Base-by-base conservation (phyloP, 2,113 vertebrate genomes). In the Sceloporus tristichus region DNA sequence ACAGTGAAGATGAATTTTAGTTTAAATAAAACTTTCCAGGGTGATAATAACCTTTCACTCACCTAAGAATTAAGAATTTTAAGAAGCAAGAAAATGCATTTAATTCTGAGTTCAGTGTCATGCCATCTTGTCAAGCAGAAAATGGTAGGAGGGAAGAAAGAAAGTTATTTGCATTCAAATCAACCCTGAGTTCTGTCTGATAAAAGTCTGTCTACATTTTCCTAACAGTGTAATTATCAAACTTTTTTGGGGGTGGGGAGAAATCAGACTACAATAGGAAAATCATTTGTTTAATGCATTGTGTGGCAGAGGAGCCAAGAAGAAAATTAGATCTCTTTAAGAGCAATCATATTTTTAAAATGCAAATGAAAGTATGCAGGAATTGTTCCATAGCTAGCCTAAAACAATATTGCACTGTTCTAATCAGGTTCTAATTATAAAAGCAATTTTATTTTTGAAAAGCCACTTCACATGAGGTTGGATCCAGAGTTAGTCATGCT, bases 41-140 rank as follows among this genome's bases (percentile, higher is more conserved):
- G 23, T 84, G 85, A 85, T 65, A 87, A 89, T 81, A 89, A 78
- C 75, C 29, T 48, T 89, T 65, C 68, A 70, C 42, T n/a, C 16
- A 80, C 42, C 74, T 74, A 85, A 53, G n/a, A 87, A 59, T 80
- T 38, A 89, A 3, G 34, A 27, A 54, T 76, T 88, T 85, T 88
- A 88, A 71, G 70, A 84, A 80, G 85, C 38, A 70, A 38, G 54
- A 48, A 62, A 34, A 65, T 71, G 40, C 48, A 86, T 77, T 90
- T 88, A 68, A 66, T 54, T 86, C 73, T 29, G 11, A 85, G 73
- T 70, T 85, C 80, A 76, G 25, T 86, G 19, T 91, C 78, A 91
- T 83, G 85, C 19, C 71, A 75, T 85, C 83, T 85, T 83, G 18
- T 87, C 86, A 92, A 18, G 5, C 29, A 85, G 21, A 25, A 89